Percentiles rank a stretch among this genome's conserved stretches.
Conservation (phyloP, 2,797 vertebrate genomes). For the Sebastes wilsoni region DNA sequence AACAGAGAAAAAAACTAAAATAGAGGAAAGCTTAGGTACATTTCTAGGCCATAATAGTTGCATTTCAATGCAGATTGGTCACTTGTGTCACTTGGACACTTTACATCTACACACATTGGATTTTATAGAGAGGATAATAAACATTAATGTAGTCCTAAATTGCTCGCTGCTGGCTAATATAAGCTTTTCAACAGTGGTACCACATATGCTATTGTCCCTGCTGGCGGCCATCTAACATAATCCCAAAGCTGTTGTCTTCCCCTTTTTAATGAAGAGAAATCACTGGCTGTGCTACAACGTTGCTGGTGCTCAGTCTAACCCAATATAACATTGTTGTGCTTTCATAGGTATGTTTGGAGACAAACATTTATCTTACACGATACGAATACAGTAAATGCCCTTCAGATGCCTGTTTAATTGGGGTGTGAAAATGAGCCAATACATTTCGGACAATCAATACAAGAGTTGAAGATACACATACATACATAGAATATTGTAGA, state of each 20-base stretch:
- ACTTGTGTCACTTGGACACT: background rate
- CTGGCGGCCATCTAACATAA: background rate
- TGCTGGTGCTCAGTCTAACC: background rate
- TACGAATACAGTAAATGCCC: background rate
- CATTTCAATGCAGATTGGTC: background rate
- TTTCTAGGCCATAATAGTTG: background rate
- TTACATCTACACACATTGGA: background rate
- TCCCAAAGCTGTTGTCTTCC: background rate
- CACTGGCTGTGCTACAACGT: background rate
- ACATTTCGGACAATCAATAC: background rate
- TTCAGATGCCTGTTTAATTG: background rate
- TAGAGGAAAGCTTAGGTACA: background rate
- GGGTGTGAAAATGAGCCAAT: background rate
- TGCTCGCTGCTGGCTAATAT: background rate
- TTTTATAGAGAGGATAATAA: background rate
- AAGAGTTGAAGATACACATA: too few relatives aligned
- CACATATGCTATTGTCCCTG: background rate
- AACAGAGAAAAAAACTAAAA: background rate
- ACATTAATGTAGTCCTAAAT: background rate
- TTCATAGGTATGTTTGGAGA: background rate
- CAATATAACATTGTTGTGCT: background rate
- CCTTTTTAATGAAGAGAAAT: background rate
- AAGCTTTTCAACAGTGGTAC: background rate
- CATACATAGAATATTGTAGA: too few relatives aligned
- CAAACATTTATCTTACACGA: background rate